These are phyloP conservation scores for Pterophyllum scalare DNA, from an alignment of 2,113 vertebrate species.

Conservation along the genomic window DNA sequence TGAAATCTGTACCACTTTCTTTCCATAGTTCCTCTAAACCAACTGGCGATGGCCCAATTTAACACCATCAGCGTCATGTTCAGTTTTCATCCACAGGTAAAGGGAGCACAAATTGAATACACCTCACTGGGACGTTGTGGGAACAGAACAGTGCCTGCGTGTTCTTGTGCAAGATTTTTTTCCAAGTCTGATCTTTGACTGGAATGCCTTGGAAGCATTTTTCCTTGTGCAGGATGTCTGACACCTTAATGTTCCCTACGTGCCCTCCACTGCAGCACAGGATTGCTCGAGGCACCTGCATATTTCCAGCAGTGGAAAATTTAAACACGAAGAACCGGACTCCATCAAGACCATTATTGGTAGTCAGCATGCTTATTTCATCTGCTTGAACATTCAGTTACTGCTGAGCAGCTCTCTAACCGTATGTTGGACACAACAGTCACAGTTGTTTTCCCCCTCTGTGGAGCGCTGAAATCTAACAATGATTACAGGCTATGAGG, in stretches of 20 bases:
- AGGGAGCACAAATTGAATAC: neutral
- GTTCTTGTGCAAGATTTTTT: slow-evolving; percentile 10
- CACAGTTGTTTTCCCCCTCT: slow-evolving; percentile 48
- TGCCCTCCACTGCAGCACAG: slow-evolving; percentile 22
- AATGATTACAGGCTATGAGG: slow-evolving; percentile 63
- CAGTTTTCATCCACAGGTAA: neutral
- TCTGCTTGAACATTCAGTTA: slow-evolving; percentile 22
- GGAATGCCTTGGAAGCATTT: slow-evolving; percentile 10
- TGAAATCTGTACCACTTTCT: neutral
- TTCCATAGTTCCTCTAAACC: neutral
- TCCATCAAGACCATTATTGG: slow-evolving; percentile 31
- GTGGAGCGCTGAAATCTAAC: slow-evolving; percentile 41
- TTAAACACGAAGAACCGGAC: slow-evolving; percentile 28
- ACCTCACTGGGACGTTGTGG: neutral
- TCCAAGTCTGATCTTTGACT: slow-evolving; percentile 6
- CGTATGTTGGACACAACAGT: slow-evolving; percentile 25
- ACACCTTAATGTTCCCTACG: slow-evolving; percentile 39
- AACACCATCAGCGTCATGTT: neutral
- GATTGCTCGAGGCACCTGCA: slow-evolving; percentile 40
- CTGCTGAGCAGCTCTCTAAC: slow-evolving; percentile 14
- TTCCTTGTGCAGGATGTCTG: slow-evolving; percentile 8
- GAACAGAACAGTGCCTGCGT: neutral
- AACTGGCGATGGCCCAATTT: neutral
- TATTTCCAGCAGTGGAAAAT: slow-evolving; percentile 46
- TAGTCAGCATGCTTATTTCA: slow-evolving; percentile 20